Evolutionary conservation across 1,140 invertebrate genomes (phyloP), one percentile per base, ranked within the genome.

Genomic region (Brachionus plicatilis): DNA sequence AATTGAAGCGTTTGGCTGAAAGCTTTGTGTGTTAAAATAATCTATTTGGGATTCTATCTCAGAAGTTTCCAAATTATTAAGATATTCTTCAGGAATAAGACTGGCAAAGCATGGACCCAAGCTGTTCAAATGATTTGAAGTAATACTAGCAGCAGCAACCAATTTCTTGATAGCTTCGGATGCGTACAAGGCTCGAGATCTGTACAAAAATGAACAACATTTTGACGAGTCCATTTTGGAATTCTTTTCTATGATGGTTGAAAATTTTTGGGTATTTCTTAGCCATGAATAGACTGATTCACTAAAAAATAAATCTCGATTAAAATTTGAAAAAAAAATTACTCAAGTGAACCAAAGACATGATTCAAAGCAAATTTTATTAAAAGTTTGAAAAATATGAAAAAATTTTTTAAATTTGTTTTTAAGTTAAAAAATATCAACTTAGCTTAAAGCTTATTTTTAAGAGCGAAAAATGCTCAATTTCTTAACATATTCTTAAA

Each of bases 151-250:
- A 14, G 17, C 12, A 1, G n/a, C 3, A 0, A 50, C 72, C 24
- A 76, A 76, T 50, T 50, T 50, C n/a, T 76, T 76, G 12, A 76
- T 76, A 24, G 72, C 72, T 27, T 76, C 41, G 24, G 27, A 12
- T 4, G 72, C 43, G 27, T 76, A 76, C 12, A 27, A 11, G 17
- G 11, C 72, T 6, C 72, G 17, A 12, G 72, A 47, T 76, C 20
- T 47, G 11, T 76, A 50, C 27, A 76, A 76, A 76, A 76, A 76
- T 50, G 72, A 53, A 33, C 72, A 76, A 27, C 72, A 76, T 47
- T 76, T 76, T 1, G n/a, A 11, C 11, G 72, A 76, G 14, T 45
- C 20, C 12, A 76, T 50, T 50, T 76, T 47, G 12, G 72, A 47
- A 76, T 76, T 76, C 27, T 76, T 47, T 27, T 47, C 27, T 24